phyloP scores from a whole-genome alignment of 2,888 invertebrate genomes.

The Xanthorhoe designata region DNA sequence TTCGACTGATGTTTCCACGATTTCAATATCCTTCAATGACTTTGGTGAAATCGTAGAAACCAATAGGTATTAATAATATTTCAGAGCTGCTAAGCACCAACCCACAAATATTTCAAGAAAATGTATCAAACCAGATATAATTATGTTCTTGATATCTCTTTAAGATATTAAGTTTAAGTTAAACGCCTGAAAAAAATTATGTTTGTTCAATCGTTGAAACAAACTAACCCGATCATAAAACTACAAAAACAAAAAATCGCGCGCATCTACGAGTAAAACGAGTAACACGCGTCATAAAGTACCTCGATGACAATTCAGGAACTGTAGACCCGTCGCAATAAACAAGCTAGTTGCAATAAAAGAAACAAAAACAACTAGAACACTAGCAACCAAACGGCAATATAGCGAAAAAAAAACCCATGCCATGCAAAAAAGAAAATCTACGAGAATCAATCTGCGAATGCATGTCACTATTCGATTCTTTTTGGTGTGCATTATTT shows the following conservation, averaged over 20 bases:
- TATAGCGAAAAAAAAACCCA: constrained; percentile 63
- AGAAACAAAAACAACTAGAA: constrained; percentile 62
- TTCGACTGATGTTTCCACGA: constrained; percentile 49
- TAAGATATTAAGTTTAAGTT: not conserved
- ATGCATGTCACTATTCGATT: constrained; percentile 60
- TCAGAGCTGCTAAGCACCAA: not conserved
- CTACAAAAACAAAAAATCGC: constrained; percentile 20
- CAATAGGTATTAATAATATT: constrained; percentile 15
- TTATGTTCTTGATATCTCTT: not conserved
- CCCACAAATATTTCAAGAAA: not conserved
- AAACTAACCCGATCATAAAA: constrained; percentile 8
- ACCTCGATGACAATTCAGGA: constrained; percentile 51
- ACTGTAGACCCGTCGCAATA: constrained; percentile 57
- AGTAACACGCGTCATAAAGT: constrained; percentile 38
- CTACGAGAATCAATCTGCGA: constrained; percentile 54
- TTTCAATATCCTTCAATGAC: constrained; percentile 53
- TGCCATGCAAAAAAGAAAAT: constrained; percentile 75
- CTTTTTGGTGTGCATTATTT: constrained; percentile 49
- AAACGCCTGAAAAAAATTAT: not conserved
- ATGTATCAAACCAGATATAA: not conserved
- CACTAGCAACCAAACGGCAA: constrained; percentile 67
- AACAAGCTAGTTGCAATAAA: constrained; percentile 63
- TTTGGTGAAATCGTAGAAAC: constrained; percentile 40
- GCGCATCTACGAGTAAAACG: constrained; percentile 21
- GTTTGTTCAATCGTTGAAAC: not conserved